These are phyloP conservation scores for Leptopilina syphax DNA, from an alignment of 2,888 invertebrate genomes.

Conservation along the genomic window DNA sequence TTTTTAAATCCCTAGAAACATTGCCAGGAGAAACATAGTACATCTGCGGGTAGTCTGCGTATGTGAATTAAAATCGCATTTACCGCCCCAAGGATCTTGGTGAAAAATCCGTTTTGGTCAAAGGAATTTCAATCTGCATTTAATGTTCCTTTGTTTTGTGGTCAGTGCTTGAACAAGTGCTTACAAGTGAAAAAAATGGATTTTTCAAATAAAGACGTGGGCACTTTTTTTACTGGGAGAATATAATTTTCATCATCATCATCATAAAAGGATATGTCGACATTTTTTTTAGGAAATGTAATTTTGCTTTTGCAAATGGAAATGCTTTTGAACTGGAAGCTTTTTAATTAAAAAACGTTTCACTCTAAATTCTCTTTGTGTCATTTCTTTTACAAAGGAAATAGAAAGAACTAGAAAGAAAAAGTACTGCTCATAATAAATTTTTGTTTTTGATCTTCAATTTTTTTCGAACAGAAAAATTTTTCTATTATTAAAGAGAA, in stretches of 20 bases:
- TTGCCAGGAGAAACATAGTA: conserved; percentile 13
- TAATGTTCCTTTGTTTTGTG: conserved; percentile 40
- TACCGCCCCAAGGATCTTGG: conserved; percentile 7
- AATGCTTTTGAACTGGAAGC: too few relatives aligned
- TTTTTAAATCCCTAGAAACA: conserved; percentile 37
- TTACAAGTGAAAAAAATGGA: neutral
- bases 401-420: too few relatives aligned
- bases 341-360: too few relatives aligned
- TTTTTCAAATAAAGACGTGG: neutral
- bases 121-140: conserved; percentile 39
- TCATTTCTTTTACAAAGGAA: too few relatives aligned
- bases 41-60: conserved; percentile 12
- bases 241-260: neutral
- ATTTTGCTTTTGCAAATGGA: too few relatives aligned
- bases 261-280: too few relatives aligned
- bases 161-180: neutral
- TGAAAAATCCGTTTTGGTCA: conserved; percentile 35
- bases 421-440: too few relatives aligned
- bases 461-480: too few relatives aligned
- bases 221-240: neutral
- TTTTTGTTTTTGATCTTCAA: too few relatives aligned
- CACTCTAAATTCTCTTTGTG: too few relatives aligned
- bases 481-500: too few relatives aligned
- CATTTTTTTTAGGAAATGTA: too few relatives aligned
- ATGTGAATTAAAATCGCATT: conserved; percentile 40